A percentile compares a stretch with the other conserved stretches of the same genome.
Evolutionary conservation across 2,113 vertebrate genomes (phyloP).

Genomic region (Sporophila hypoxantha): DNA sequence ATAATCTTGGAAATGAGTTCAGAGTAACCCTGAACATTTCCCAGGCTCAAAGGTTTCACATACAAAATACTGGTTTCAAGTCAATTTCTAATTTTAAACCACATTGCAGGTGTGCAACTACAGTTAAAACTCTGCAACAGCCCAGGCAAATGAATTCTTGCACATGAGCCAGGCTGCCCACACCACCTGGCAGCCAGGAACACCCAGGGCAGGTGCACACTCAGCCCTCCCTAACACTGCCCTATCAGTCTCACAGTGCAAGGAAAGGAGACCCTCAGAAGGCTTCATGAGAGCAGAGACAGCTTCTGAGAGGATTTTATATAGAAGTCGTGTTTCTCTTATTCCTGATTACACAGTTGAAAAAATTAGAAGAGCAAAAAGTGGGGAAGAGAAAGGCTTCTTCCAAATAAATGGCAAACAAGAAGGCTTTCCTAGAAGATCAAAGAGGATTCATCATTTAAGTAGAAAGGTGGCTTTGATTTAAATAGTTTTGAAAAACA

Average conservation of each 20-base stretch:
- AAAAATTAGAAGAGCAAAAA: neutral
- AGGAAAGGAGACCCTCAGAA: neutral
- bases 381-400: neutral
- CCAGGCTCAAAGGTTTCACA: neutral
- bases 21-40: neutral
- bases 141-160: neutral
- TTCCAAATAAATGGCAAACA: neutral
- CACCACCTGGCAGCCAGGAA: neutral
- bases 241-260: fast-evolving
- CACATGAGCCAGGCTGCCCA: neutral
- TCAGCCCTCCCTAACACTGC: neutral
- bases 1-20: neutral
- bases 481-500: neutral
- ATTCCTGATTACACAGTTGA: neutral
- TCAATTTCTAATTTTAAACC: slow-evolving; percentile 17
- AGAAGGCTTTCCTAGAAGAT: neutral
- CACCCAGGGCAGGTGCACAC: neutral
- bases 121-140: neutral
- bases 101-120: neutral
- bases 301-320: neutral
- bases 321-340: neutral
- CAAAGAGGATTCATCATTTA: neutral
- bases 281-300: neutral
- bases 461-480: neutral
- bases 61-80: slow-evolving; percentile 2